Evolutionary conservation across 2,113 vertebrate species (phyloP), one percentile per base, ranked within the genome.

Genomic region (Stigmatopora nigra): DNA sequence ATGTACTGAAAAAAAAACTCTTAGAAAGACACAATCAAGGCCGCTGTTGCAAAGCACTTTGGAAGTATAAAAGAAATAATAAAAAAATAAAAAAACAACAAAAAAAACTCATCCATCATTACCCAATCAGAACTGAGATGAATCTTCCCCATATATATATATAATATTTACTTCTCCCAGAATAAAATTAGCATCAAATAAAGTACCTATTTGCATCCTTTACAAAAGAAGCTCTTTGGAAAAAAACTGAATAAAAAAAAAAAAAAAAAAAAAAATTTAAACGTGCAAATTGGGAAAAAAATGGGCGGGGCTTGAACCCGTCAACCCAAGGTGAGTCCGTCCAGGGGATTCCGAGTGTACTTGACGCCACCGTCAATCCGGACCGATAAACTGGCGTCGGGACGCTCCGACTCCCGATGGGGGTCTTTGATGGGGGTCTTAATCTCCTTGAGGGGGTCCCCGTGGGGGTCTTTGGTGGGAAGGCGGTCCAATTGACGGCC

Each of bases 241-340:
- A 92, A 61, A 90, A 83, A 86, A 89, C 89, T 88, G 55, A 92
- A 88, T 89, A 88, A 86, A 86, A 90, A 83, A 31, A 31, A 31
- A 31, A 31, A 31, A 3, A 31, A 31, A 87, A 85, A 86, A 85
- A 31, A 31, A 31, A 31, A 31, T 3, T 31, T 2, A 31, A 89
- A 80, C 91, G 93, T 95, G 93, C 93, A 95, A 95, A 94, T 80
- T 86, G 84, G 82, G 88, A 89, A 85, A 78, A 73, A 73, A 35
- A 17, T 63, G 80, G 7, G 56, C 8, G 44, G 55, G 14, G 3
- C 68, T 61, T 45, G 69, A 70, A 3, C 69, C 67, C 17, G 74
- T 76, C 0, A 87, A 71, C 56, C 84, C 74, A 73, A 25, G 17
- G 55, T 17, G 4, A 72, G 66, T 45, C 72, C 71, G 2, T 72